A percentile compares a stretch with the other conserved stretches of the same genome.
Evolutionary conservation across 1,140 invertebrate species (phyloP).

Genomic region (Diprion similis): DNA sequence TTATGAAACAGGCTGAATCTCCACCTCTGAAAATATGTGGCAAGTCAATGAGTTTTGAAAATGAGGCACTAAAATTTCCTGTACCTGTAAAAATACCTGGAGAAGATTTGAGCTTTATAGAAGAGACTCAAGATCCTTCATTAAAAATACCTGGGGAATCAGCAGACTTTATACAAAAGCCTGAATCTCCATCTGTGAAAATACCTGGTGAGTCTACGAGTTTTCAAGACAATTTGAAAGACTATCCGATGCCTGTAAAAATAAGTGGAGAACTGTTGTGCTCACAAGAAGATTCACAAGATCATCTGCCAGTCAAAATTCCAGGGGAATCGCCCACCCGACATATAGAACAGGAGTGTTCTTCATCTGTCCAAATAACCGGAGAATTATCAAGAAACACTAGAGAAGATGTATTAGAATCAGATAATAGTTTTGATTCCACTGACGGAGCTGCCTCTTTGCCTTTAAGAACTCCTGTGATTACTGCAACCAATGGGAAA

Average conservation of each 20-base stretch:
- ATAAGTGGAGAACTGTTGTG: no score
- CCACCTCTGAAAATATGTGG: not conserved
- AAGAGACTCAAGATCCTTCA: not conserved
- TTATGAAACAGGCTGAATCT: no score
- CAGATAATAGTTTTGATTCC: not conserved
- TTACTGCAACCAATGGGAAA: not conserved
- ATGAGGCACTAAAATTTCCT: no score
- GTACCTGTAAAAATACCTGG: no score
- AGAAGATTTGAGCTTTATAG: not conserved
- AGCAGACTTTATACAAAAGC: not conserved
- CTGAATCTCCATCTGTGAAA: not conserved
- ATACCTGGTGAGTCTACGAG: not conserved
- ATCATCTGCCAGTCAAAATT: no score
- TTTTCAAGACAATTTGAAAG: no score
- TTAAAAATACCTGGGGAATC: not conserved
- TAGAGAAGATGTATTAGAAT: not conserved
- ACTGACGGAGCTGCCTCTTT: slow-evolving; percentile 11
- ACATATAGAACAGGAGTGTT: slow-evolving; percentile 23
- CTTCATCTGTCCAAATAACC: slow-evolving; percentile 20
- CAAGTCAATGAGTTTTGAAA: no score
- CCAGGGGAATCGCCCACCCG: slow-evolving; percentile 7
- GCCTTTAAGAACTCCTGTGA: slow-evolving; percentile 1
- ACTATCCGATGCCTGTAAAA: no score
- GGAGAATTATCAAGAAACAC: not conserved
- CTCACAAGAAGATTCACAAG: no score